Evolutionary conservation across 2,888 invertebrate genomes (phyloP), one percentile per base, ranked within the genome.

Genomic region (Drosophila meridionalis): DNA sequence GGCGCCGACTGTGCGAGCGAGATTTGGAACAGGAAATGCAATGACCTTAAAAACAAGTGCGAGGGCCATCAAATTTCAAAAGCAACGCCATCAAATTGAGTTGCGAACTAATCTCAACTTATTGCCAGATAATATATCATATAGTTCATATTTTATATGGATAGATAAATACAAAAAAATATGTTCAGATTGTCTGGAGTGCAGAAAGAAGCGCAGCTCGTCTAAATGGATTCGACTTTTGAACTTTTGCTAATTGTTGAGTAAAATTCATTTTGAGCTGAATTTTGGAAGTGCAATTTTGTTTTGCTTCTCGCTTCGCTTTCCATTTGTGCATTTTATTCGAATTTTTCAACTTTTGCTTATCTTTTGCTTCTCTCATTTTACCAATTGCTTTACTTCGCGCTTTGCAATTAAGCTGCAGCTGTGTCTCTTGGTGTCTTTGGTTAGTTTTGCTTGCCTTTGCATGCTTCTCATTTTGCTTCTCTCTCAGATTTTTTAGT

Each of bases 1-100:
- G 68, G 63, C 78, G 68, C 48, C 45, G 59, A 32, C 40, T 63
- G 26, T 26, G 45, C 53, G 59, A 50, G 4, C 26, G 55, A 30
- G 50, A 52, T 36, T 20, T 53, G 42, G 59, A n/a, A 34, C 11
- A 12, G 34, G 26, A 47, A 55, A 5, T 53, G 53, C 53, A 34
- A 14, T 50, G 70, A 40, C 47, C 43, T 14, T 36, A 36, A 47
- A 59, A 59, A 28, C 12, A 26, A 43, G 42, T 34, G 55, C 42
- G 34, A 52, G 34, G 11, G 43, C 50, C 40, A 11, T 34, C 48
- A 36, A 32, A 53, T 45, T 38, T 45, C 42, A 11, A 12, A 58
- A 73, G 42, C 36, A 59, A 20, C 53, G 60, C 45, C 75, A 65
- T 58, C 70, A 63, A 67, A 77, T 61, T 77, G 73, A 77, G 73